Base-by-base conservation (phyloP, 23 tunicate species). In the Halocynthia aurantium region DNA sequence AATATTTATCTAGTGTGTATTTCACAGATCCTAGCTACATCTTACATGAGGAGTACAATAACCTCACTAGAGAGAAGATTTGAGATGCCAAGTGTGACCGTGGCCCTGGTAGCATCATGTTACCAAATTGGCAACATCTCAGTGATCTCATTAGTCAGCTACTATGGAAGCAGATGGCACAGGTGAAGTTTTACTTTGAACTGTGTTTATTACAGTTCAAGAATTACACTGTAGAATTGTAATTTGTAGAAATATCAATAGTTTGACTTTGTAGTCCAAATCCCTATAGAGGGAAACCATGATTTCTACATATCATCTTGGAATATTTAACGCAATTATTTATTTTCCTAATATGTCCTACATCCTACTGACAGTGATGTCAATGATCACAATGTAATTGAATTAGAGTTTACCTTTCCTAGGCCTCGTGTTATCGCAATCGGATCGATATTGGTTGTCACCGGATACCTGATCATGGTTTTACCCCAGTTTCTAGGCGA, bases 41-140 rank as follows among this genome's bases (percentile, higher is more conserved):
- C 44, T 31, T 31, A 31, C 44, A 31, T 31, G 64, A 74, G 76
- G 68, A 83, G 97, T 58, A 54, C 78, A 9, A 53, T 91, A 6
- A 85, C 84, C 8, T 81, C 97, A 0, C 63, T 91, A 19, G 97
- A 91, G 67, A 53, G 97, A 72, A 71, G 97, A 51, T 91, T 85
- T 66, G 52, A 72, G 51, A 63, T 91, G 7, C 57, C 97, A 19
- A 85, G 91, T 51, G 85, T 87, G 65, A 77, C 75, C 54, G 63
- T 69, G 22, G 97, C 97, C 10, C 57, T 91, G 55, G 50, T 91
- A 7, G 53, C 97, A 7, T 81, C 97, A 54, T 52, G 97, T 55
- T 77, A 51, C 44, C 91, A 91, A 57, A 77, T 91, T 55, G 97
- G 97, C 22, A 85, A 74, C 50, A 50, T 85, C 60, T 70, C 87